Percentiles rank a stretch among this genome's conserved stretches.
Conservation (phyloP, 2,797 vertebrate species). For the Hydrolagus colliei region DNA sequence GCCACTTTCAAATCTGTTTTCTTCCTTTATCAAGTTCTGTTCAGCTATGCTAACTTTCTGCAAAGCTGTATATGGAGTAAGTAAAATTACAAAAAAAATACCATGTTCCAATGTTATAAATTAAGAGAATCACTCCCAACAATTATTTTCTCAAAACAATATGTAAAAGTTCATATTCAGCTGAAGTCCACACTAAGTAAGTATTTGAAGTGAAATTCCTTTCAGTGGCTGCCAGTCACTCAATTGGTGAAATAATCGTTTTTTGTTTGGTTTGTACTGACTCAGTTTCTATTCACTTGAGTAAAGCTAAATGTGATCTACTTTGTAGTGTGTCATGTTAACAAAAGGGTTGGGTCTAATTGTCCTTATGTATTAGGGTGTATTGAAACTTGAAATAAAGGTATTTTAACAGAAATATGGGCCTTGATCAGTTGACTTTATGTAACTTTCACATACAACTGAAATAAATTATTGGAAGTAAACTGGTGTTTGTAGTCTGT, state of each 20-base stretch:
- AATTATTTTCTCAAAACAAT: not conserved
- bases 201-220: not conserved
- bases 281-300: constrained; percentile 3
- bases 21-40: not conserved
- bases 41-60: not conserved
- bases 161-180: not conserved
- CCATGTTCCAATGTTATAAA: not conserved
- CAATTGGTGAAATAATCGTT: not conserved
- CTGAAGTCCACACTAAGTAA: not conserved
- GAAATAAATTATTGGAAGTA: constrained; percentile 26
- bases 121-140: not conserved
- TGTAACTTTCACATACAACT: constrained; percentile 15
- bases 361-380: constrained; percentile 22
- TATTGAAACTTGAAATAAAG: constrained; percentile 17
- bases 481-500: constrained; percentile 9
- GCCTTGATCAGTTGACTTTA: not conserved
- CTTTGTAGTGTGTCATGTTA: constrained; percentile 15
- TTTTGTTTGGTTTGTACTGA: constrained; percentile 13
- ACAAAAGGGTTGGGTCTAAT: constrained; percentile 2
- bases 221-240: not conserved
- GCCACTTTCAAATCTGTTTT: not conserved
- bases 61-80: not conserved
- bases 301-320: constrained; percentile 16
- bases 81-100: not conserved
- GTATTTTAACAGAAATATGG: constrained; percentile 3